These are phyloP conservation scores for Leucophenga varia DNA, from an alignment of 1,140 invertebrate species.

Conservation along the genomic window DNA sequence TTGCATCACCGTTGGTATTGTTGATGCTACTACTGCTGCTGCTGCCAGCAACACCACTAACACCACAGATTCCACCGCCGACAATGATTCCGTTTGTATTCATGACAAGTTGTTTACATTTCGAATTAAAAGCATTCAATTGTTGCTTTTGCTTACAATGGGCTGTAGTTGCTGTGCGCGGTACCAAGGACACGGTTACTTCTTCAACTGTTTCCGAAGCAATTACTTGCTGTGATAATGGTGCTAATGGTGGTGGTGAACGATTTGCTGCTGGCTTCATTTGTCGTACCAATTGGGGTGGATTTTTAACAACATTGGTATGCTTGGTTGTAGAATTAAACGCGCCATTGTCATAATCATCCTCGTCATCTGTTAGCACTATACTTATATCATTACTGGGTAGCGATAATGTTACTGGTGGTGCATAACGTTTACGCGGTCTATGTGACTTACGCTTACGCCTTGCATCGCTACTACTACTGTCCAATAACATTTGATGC, in stretches of 20 bases:
- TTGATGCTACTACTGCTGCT: neutral
- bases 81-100: too few relatives aligned
- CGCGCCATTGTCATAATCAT: too few relatives aligned
- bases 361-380: constrained; percentile 43
- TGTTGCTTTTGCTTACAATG: constrained; percentile 27
- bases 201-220: constrained; percentile 36
- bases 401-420: neutral
- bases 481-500: too few relatives aligned
- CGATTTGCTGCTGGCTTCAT: constrained; percentile 3
- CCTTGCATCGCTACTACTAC: neutral
- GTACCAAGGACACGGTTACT: constrained; percentile 47
- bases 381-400: constrained; percentile 30
- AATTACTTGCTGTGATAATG: constrained; percentile 13
- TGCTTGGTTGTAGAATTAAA: too few relatives aligned
- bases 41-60: constrained; percentile 8
- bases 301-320: neutral
- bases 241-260: constrained; percentile 37
- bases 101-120: constrained; percentile 10
- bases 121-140: too few relatives aligned
- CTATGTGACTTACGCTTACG: constrained; percentile 13
- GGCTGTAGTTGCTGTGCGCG: constrained; percentile 39
- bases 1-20: constrained; percentile 2
- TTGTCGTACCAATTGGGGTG: neutral
- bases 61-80: constrained; percentile 3
- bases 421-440: constrained; percentile 8